These are phyloP conservation scores for Dryobates pubescens DNA, from an alignment of 2,797 vertebrate species.

Conservation along the genomic window DNA sequence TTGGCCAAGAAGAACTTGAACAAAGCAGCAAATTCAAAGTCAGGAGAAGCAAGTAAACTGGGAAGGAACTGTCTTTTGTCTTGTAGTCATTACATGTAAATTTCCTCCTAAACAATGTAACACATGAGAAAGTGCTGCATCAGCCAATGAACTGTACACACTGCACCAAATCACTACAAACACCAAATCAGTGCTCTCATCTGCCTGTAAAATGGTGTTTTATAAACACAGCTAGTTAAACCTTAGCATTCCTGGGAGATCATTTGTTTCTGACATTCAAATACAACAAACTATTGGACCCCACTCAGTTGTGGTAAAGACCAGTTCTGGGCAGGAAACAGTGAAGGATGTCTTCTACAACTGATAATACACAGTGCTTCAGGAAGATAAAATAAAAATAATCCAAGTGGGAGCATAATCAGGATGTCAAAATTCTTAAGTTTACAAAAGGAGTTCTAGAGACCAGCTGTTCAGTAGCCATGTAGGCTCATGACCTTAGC, in stretches of 20 bases:
- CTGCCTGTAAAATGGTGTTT: not conserved
- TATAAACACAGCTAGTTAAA: constrained; percentile 10
- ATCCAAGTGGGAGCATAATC: not conserved
- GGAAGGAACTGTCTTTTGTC: constrained; percentile 28
- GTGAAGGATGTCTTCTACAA: not conserved
- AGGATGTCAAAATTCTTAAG: not conserved
- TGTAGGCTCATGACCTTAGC: not conserved
- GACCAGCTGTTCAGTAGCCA: not conserved
- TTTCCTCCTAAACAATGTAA: constrained; percentile 23
- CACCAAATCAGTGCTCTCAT: constrained; percentile 10
- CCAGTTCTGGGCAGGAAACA: not conserved
- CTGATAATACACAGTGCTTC: not conserved
- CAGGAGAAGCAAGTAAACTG: not conserved
- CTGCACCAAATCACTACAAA: not conserved
- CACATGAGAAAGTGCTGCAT: not conserved
- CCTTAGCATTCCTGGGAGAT: not conserved
- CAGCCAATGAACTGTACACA: not conserved
- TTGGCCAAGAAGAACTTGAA: constrained; percentile 34
- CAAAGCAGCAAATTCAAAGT: constrained; percentile 45
- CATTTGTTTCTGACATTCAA: not conserved
- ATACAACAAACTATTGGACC: not conserved
- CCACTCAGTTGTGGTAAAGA: fast-evolving
- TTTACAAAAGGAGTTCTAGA: constrained; percentile 22
- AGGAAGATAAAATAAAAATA: not conserved
- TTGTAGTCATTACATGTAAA: not conserved